Evolutionary conservation across 2,888 invertebrate genomes (phyloP).

Genomic region (Limnephilus auricula): DNA sequence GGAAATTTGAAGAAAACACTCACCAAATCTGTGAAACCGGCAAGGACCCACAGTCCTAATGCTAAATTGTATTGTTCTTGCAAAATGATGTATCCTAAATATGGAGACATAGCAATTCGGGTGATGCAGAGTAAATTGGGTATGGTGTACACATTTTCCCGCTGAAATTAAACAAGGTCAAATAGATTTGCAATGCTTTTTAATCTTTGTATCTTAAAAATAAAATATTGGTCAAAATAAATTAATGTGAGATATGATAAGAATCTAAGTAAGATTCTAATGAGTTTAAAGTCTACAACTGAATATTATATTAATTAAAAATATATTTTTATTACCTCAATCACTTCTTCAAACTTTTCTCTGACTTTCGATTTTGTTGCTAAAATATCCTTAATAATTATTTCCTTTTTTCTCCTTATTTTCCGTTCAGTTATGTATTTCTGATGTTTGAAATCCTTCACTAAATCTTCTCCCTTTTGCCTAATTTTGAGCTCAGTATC

Average conservation of each 20-base stretch:
- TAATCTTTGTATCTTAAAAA: background rate
- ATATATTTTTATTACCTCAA: conserved; percentile 78
- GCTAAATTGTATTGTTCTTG: conserved; percentile 89
- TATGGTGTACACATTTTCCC: conserved; percentile 94
- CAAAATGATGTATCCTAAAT: conserved; percentile 92
- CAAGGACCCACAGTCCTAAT: conserved; percentile 88
- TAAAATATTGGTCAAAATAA: background rate
- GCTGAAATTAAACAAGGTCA: conserved; percentile 71
- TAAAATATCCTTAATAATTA: conserved; percentile 83
- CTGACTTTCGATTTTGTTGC: conserved; percentile 85
- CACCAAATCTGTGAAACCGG: conserved; percentile 95
- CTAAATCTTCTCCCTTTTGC: conserved; percentile 73
- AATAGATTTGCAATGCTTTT: background rate
- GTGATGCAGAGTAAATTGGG: conserved; percentile 94
- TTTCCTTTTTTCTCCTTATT: conserved; percentile 79
- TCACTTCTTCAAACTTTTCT: conserved; percentile 85
- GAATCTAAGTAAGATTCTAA: background rate
- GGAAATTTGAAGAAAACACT: conserved; percentile 68
- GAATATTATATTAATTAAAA: background rate
- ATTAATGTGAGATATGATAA: background rate
- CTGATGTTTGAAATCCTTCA: conserved; percentile 74
- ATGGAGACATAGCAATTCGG: conserved; percentile 91
- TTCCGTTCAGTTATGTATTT: conserved; percentile 74
- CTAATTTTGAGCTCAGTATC: conserved; percentile 78
- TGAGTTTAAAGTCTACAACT: background rate